phyloP scores from a whole-genome alignment of 2,888 invertebrate genomes.

The Epistrophe eligans region DNA sequence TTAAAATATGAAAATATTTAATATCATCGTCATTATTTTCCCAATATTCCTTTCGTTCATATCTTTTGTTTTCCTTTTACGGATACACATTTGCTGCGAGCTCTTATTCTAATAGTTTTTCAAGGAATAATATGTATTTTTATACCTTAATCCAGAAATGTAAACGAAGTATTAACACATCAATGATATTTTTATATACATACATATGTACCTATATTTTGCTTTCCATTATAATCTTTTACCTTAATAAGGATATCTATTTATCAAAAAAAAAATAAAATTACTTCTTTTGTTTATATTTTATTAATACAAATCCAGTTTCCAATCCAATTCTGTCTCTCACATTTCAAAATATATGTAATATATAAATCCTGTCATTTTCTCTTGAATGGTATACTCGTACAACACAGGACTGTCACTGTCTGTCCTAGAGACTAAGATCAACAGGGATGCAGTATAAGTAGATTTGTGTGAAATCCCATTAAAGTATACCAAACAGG shows the following conservation, averaged over 20 bases:
- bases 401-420: neutral
- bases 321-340: slow-evolving; percentile 6
- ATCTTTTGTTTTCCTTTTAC: no score
- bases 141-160: neutral
- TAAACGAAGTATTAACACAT: neutral
- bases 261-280: neutral
- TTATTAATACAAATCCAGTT: slow-evolving; percentile 27
- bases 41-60: no score
- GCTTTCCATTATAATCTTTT: neutral
- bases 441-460: slow-evolving; percentile 14
- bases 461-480: slow-evolving; percentile 35
- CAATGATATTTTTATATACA: neutral
- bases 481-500: slow-evolving; percentile 25
- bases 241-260: neutral
- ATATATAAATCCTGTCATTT: slow-evolving; percentile 14
- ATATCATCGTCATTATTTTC: no score
- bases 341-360: neutral
- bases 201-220: neutral
- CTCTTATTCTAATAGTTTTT: no score
- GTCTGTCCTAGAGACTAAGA: neutral
- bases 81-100: no score
- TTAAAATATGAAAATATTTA: no score
- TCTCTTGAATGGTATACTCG: neutral
- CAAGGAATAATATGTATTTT: no score
- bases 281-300: slow-evolving; percentile 19